A percentile compares a stretch with the other conserved stretches of the same genome.
Conservation (phyloP, 2,888 invertebrate species). For the Agonopterix arenella region DNA sequence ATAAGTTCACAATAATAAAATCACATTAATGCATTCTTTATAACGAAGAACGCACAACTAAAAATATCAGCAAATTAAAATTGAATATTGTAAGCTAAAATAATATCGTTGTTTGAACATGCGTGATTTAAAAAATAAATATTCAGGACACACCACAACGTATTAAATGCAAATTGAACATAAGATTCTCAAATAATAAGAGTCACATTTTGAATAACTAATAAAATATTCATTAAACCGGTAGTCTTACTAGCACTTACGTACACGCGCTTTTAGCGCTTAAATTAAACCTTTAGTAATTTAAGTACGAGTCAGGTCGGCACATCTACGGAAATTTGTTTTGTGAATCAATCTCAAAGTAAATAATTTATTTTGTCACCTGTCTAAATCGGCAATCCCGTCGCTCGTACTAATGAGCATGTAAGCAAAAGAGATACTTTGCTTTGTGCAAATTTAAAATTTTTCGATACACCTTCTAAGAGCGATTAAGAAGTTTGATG, state of each 20-base stretch:
- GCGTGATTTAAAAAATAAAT: conserved; percentile 33
- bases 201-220: conserved; percentile 20
- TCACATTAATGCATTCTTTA: conserved; percentile 41
- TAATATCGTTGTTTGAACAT: conserved; percentile 58
- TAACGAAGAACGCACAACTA: conserved; percentile 31
- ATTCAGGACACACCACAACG: conserved; percentile 37
- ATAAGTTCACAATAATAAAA: conserved; percentile 33
- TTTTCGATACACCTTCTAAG: too few relatives aligned
- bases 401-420: too few relatives aligned
- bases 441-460: too few relatives aligned
- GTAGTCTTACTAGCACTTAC: too few relatives aligned
- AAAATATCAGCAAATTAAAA: conserved; percentile 55
- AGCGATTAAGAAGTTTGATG: too few relatives aligned
- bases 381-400: too few relatives aligned
- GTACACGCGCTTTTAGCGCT: background rate
- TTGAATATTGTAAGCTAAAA: conserved; percentile 47
- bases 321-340: too few relatives aligned
- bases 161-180: conserved; percentile 57
- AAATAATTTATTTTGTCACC: too few relatives aligned
- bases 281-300: background rate
- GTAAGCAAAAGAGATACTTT: too few relatives aligned
- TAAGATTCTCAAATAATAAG: conserved; percentile 11
- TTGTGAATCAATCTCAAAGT: too few relatives aligned
- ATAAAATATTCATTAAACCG: background rate
- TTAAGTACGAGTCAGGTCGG: too few relatives aligned